These are phyloP conservation scores for Danaus melanippus DNA, from an alignment of 1,140 invertebrate species.

Conservation along the genomic window DNA sequence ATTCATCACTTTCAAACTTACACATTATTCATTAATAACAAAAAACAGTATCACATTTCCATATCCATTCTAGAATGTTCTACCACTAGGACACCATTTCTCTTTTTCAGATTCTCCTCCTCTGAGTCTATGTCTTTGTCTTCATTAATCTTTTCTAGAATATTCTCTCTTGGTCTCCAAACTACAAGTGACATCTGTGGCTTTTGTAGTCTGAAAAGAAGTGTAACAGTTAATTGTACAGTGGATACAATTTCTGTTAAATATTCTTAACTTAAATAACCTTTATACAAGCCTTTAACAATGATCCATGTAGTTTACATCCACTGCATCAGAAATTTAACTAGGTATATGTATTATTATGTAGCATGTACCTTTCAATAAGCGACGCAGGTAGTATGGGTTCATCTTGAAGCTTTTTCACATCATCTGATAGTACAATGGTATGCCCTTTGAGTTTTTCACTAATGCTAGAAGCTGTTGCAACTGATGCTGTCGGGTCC, in stretches of 20 bases:
- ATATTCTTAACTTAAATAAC: too few species aligned
- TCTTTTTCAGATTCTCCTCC: slow-evolving; percentile 33
- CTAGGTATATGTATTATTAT: too few species aligned
- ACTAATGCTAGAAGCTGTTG: slow-evolving; percentile 30
- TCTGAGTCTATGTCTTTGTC: slow-evolving; percentile 35
- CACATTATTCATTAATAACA: background rate
- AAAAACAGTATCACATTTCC: slow-evolving; percentile 46
- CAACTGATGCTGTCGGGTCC: slow-evolving; percentile 20
- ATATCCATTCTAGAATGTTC: slow-evolving; percentile 43
- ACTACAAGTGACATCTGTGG: slow-evolving; percentile 83
- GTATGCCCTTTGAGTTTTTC: slow-evolving; percentile 72
- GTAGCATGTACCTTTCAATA: slow-evolving; percentile 71
- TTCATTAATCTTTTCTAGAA: slow-evolving; percentile 61
- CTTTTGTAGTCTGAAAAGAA: slow-evolving; percentile 72
- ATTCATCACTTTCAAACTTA: slow-evolving; percentile 4
- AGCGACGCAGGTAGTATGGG: slow-evolving; percentile 75
- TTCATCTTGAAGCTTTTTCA: slow-evolving; percentile 76
- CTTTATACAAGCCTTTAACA: too few species aligned
- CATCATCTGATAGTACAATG: slow-evolving; percentile 79
- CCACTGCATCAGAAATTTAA: too few species aligned
- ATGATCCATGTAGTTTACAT: too few species aligned
- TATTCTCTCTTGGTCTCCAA: slow-evolving; percentile 80
- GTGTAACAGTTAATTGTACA: background rate
- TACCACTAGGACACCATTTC: slow-evolving; percentile 45
- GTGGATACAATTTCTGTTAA: too few species aligned